Conservation (phyloP, 2,888 invertebrate genomes). For the Octodonta nipae region DNA sequence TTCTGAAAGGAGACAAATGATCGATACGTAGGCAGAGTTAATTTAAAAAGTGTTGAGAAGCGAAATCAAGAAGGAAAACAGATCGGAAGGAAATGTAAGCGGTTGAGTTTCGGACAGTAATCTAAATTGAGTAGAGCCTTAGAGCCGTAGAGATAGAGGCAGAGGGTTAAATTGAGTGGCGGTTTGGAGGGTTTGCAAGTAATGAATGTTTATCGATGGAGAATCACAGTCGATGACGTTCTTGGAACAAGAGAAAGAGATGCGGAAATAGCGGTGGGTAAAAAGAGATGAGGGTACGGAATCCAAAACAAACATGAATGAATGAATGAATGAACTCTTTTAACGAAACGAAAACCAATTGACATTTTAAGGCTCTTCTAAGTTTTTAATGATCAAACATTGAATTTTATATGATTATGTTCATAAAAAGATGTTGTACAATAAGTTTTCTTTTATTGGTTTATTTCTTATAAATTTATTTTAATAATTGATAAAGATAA, state of each 20-base stretch:
- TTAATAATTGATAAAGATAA: too few species aligned
- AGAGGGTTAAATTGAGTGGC: constrained; percentile 2
- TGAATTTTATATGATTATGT: too few species aligned
- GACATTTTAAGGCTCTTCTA: constrained; percentile 1
- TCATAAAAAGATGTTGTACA: too few species aligned
- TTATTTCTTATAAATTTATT: too few species aligned
- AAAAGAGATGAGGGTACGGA: constrained; percentile 1
- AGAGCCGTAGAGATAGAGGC: too few species aligned
- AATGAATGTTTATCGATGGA: constrained; percentile 35
- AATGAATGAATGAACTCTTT: background rate
- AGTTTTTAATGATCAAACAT: too few species aligned
- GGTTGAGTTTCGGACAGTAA: constrained; percentile 2
- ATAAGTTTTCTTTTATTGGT: too few species aligned
- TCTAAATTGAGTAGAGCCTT: constrained; percentile 2
- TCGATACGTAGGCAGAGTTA: too few species aligned
- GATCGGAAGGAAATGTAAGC: too few species aligned
- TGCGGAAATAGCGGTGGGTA: background rate
- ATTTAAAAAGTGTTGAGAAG: constrained; percentile 2
- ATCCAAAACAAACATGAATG: too few species aligned
- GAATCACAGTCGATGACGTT: constrained; percentile 33
- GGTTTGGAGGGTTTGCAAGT: constrained; percentile 23
- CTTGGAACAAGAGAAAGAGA: background rate
- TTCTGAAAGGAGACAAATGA: too few species aligned
- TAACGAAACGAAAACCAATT: too few species aligned
- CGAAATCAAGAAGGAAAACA: constrained; percentile 1